Base-by-base conservation (phyloP, 2,797 vertebrate species). In the Dendrocincla tyrannina region DNA sequence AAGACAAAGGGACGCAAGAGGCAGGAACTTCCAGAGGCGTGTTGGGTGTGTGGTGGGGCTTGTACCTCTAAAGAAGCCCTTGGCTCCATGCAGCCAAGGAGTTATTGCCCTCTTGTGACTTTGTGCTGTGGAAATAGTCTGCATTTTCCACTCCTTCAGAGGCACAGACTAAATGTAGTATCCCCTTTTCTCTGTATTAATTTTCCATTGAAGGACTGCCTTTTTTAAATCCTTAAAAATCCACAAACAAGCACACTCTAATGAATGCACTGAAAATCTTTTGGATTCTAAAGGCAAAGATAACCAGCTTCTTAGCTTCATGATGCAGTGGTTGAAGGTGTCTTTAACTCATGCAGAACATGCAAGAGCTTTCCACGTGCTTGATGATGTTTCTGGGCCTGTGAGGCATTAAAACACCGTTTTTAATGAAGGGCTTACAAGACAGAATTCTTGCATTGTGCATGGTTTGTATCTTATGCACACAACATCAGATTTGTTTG, bases 81-180 rank as follows among this genome's bases (percentile, higher is more conserved):
- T 44, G 59, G 23, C 27, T 69, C 32, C 13, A 0, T 46, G 23
- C 1, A 4, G 1, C 41, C 2, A 3, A 9, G 4, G 4, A 9
- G 4, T 56, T 70, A 17, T 22, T 73, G 75, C 17, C 55, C 55
- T 70, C 1, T 49, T 5, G 7, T 74, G 47, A 42, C 35, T 77
- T 47, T 1, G 9, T 41, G 27, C n/a, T 2, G 0, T 56, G 58
- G 33, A 66, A 80, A 35, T 28, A 42, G n/a, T 19, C 41, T 63
- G 24, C 18, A 3, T 73, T 85, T 86, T 52, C 69, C 6, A 24
- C 17, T 82, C 15, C 23, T 78, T 64, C 13, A 67, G 67, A 72
- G 56, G 7, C 25, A 25, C 3, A 41, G 47, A 7, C 9, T 70
- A 33, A 25, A 73, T 49, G 7, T 52, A 18, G 17, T 56, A 3